Evolutionary conservation across 2,888 invertebrate genomes (phyloP), one percentile per base, ranked within the genome.

Genomic region (Drosophila picticornis): DNA sequence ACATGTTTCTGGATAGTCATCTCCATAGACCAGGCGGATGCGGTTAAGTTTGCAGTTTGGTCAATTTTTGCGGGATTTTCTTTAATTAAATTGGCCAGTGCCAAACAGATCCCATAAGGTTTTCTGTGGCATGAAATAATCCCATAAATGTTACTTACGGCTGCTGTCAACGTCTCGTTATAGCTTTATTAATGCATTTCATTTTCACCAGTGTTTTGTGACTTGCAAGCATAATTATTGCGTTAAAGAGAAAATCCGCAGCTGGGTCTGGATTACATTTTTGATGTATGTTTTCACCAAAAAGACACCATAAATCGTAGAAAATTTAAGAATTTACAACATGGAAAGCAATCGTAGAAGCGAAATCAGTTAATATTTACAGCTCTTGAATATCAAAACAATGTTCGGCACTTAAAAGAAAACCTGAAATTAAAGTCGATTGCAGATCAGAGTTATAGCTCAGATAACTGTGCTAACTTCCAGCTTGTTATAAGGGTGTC

Each of bases 361-460:
- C 0, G n/a, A 22, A 43, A 43, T 19, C 27, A 9, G 1, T 9
- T 7, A 11, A 16, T 46, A 77, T 68, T 72, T 43, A 78, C 75
- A 60, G 22, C 0, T 31, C 0, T 10, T 27, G 22, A 10, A 19
- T 4, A 4, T 1, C 3, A 11, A 78, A 56, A 22, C 75, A 78
- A 56, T 77, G 77, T 0, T 75, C 71, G 11, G 78, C 78, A 3
- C 68, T 75, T 16, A 69, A 11, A 6, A 77, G 34, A 51, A 46
- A 77, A 0, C 51, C 72, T 78, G 1, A 13, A 43, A 43, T 46
- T 5, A 13, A 6, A 43, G 22, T 56, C 0, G 32, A 16, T 34
- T 32, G 10, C 5, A 22, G 13, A 27, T 51, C 9, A 40, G 13
- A 43, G 9, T 9, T 9, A 22, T 16, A 22, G 9, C 19, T 7